These are phyloP conservation scores for Dicycla oo DNA, from an alignment of 2,888 invertebrate species.

Conservation along the genomic window DNA sequence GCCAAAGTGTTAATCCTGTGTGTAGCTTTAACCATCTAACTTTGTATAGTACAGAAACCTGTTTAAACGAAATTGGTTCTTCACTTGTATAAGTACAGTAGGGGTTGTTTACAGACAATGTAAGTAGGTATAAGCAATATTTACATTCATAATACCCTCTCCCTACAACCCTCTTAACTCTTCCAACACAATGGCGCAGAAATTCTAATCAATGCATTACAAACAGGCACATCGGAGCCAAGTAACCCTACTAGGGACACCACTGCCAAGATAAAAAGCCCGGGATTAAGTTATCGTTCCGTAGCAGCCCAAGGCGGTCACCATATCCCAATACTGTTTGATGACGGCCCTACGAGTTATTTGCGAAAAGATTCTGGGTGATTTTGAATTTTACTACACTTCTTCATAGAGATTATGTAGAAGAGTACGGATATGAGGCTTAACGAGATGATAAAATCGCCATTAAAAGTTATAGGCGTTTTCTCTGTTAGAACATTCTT, in stretches of 20 bases:
- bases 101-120: constrained; percentile 53
- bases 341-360: constrained; percentile 66
- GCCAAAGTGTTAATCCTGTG: constrained; percentile 52
- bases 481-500: constrained; percentile 18
- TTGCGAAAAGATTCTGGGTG: constrained; percentile 59
- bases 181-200: constrained; percentile 56
- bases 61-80: constrained; percentile 51
- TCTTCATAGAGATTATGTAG: constrained; percentile 45
- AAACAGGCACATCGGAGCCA: constrained; percentile 61
- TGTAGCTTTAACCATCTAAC: constrained; percentile 32
- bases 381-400: constrained; percentile 62
- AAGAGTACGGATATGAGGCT: constrained; percentile 40
- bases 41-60: constrained; percentile 28
- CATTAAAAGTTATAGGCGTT: constrained; percentile 14
- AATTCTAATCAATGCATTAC: constrained; percentile 65
- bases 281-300: constrained; percentile 79
- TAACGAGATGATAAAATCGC: constrained; percentile 35
- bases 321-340: constrained; percentile 70
- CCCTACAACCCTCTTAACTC: constrained; percentile 52
- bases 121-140: constrained; percentile 59
- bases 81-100: constrained; percentile 22
- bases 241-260: constrained; percentile 52
- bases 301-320: constrained; percentile 64
- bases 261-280: constrained; percentile 73
- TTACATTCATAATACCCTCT: constrained; percentile 61